Evolutionary conservation across 2,888 invertebrate genomes (phyloP), one percentile per base, ranked within the genome.

Genomic region (Diarsia mendica): DNA sequence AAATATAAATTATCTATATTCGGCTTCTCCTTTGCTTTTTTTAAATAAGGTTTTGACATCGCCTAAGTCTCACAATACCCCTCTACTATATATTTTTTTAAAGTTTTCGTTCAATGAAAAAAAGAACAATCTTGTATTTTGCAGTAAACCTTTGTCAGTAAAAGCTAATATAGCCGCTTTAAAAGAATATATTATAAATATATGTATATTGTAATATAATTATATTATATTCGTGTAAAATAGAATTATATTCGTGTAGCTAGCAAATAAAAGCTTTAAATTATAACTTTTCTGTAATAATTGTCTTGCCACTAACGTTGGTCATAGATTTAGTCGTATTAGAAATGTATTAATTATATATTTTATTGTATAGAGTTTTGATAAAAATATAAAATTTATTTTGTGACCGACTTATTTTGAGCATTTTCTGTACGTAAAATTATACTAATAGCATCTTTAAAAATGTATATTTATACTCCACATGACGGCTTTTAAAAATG

Each of bases 211-310:
- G 10, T 33, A 18, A 18, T 28, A 28, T 28, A 18, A 53, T 58
- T 33, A 20, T 48, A 20, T 20, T 2, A 79, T 39, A 48, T 67
- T 60, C 53, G 39, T 64, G 20, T 33, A 18, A 18, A 18, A 53
- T 58, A 44, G 23, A 48, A 20, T 20, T 2, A 79, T 39, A 48
- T 67, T 60, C 53, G 39, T 64, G 20, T 80, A 70, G 48, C 18
- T 85, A 85, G 69, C 51, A 64, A 65, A 66, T 75, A 84, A 82
- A 79, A 89, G 89, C 86, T 89, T 87, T 87, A 89, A 88, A 73
- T 71, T 79, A 33, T 69, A 75, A 79, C 61, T 77, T 63, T 13
- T 79, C 70, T 74, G 46, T 75, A 72, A 72, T 72, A 28, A 58
- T 72, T 63, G 55, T 89, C 88, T 89, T 87, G 88, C 87, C 87